phyloP scores from a whole-genome alignment of 2,888 invertebrate species.

The Xanthorhoe designata region DNA sequence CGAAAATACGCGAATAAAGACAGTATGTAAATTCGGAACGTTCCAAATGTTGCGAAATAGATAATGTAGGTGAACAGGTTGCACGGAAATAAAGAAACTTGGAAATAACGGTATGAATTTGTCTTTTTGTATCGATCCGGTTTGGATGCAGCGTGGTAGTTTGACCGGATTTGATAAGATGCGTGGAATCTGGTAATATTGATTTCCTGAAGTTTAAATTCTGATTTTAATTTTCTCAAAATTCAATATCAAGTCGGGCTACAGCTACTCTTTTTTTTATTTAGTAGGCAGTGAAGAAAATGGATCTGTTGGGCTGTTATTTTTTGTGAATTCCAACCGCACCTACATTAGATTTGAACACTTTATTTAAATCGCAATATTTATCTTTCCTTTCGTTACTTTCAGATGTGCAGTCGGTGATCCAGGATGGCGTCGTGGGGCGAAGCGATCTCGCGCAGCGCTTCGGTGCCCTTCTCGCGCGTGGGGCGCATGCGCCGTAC shows the following conservation, averaged over 20 bases:
- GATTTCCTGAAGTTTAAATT: background rate
- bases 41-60: constrained; percentile 20
- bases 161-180: background rate
- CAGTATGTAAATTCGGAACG: constrained; percentile 29
- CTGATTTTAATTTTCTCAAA: background rate
- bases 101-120: constrained; percentile 9
- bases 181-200: background rate
- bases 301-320: background rate
- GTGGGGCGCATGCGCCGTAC: constrained; percentile 85
- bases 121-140: constrained; percentile 14
- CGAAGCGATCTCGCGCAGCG: constrained; percentile 73
- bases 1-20: constrained; percentile 26
- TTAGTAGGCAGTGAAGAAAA: background rate
- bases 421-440: constrained; percentile 70
- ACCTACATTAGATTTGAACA: no score
- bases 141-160: constrained; percentile 5
- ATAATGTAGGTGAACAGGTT: constrained; percentile 14
- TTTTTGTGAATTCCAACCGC: background rate
- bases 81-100: constrained; percentile 2
- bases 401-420: constrained; percentile 56
- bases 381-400: constrained; percentile 18
- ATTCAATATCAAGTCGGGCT: background rate
- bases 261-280: background rate
- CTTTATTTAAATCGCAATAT: background rate
- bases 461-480: constrained; percentile 81